Evolutionary conservation across 2,888 invertebrate genomes (phyloP).

Genomic region (Ypsolopha sequella): DNA sequence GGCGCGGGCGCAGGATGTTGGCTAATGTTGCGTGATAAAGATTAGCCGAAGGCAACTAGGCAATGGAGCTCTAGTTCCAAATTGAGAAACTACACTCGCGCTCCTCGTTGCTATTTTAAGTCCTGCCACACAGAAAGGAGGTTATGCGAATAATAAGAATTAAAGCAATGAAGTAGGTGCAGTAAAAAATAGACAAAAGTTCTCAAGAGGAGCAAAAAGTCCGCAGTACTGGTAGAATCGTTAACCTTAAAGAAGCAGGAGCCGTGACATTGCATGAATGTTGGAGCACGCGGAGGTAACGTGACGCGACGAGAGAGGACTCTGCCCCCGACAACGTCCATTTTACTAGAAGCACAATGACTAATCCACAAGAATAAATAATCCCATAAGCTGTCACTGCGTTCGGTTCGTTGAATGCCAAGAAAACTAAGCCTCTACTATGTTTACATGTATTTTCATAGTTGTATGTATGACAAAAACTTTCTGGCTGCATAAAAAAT

Average conservation of each 20-base stretch:
- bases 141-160: background rate
- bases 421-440: background rate
- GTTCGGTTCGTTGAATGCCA: background rate
- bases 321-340: conserved; percentile 25
- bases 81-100: conserved; percentile 9
- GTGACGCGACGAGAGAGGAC: conserved; percentile 32
- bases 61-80: conserved; percentile 1
- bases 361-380: conserved; percentile 7
- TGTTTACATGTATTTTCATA: background rate
- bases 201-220: too few relatives aligned
- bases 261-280: conserved; percentile 4
- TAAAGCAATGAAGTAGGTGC: too few relatives aligned
- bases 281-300: conserved; percentile 29
- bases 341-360: conserved; percentile 3
- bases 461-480: background rate
- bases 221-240: too few relatives aligned
- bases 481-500: background rate
- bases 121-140: background rate
- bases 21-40: conserved; percentile 10
- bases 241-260: background rate
- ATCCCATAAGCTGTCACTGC: conserved; percentile 1
- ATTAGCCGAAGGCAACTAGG: conserved; percentile 1
- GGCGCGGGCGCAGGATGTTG: conserved; percentile 10
- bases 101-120: background rate
- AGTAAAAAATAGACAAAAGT: too few relatives aligned